Conservation (phyloP, 2,797 vertebrate species). For the Pangasius macronema region DNA sequence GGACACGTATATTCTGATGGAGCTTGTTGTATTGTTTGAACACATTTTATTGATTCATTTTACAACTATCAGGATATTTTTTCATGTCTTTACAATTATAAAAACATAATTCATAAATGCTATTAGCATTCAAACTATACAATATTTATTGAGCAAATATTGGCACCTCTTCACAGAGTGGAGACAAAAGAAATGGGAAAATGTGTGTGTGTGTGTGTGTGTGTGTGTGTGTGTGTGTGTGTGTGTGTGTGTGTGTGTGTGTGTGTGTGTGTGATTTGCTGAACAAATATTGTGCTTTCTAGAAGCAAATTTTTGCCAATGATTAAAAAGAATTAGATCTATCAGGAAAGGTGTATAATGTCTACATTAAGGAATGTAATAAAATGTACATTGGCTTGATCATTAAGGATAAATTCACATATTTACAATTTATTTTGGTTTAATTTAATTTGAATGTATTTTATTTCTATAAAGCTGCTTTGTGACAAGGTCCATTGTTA, state of each 20-base stretch:
- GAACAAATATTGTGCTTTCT: conserved; percentile 1
- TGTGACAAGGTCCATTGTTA: too few relatives aligned
- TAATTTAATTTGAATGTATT: too few relatives aligned
- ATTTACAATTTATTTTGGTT: too few relatives aligned
- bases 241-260: too few relatives aligned
- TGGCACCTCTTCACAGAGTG: not conserved
- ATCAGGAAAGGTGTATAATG: not conserved
- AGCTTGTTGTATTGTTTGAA: not conserved
- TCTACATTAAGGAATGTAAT: not conserved
- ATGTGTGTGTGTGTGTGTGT: not conserved
- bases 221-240: too few relatives aligned
- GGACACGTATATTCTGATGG: not conserved
- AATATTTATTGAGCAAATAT: conserved; percentile 6
- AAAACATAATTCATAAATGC: not conserved
- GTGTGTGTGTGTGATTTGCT: not conserved
- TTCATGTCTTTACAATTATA: not conserved
- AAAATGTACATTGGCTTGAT: too few relatives aligned
- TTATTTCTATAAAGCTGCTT: too few relatives aligned
- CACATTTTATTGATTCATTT: not conserved
- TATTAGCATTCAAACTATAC: not conserved
- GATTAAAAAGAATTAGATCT: not conserved
- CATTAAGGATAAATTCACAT: too few relatives aligned
- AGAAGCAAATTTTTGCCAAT: not conserved
- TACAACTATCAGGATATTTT: not conserved
- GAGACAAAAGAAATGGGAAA: too few relatives aligned